Evolutionary conservation across 2,888 invertebrate species (phyloP), one percentile per base, ranked within the genome.

Genomic region (Venusia cambrica): DNA sequence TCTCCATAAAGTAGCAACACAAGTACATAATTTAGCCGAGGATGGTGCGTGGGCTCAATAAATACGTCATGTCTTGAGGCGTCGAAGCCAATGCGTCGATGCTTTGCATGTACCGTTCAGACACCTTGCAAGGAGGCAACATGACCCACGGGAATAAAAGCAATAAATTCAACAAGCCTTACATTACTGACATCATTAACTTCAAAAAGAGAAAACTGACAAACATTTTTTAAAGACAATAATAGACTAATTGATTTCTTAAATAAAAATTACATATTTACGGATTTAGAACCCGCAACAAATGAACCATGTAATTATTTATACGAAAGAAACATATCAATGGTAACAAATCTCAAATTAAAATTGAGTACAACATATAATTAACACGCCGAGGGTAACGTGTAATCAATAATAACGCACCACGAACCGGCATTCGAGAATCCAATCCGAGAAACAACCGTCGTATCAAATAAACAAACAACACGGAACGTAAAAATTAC

Each of bases 331-430:
- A 38, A 37, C 28, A 56, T 56, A 57, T 59, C 57, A 52, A 61
- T 54, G 45, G 27, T 33, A 62, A 62, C 53, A 57, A 52, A 62
- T 65, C 62, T 62, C 49, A 63, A 77, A 75, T 75, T 73, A 71
- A 73, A 76, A 73, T 70, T 70, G 68, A 62, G 51, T 65, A 73
- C 67, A 76, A 66, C 66, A 54, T 73, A 72, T 75, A 79, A 81
- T 81, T 79, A 81, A 73, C 72, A 73, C 74, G 64, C 68, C 55
- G 62, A 39, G 45, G 48, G 54, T 59, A 79, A 75, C 75, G 62
- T 73, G 67, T 77, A 80, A 81, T 83, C 78, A 80, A 78, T 79
- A 76, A 77, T 72, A 73, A 77, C 63, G 57, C 57, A 62, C 61
- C 65, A 66, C 70, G 60, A 65, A 61, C 70, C 61, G 45, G 65